Conservation (phyloP, 2,888 invertebrate genomes). For the Carcina quercana region DNA sequence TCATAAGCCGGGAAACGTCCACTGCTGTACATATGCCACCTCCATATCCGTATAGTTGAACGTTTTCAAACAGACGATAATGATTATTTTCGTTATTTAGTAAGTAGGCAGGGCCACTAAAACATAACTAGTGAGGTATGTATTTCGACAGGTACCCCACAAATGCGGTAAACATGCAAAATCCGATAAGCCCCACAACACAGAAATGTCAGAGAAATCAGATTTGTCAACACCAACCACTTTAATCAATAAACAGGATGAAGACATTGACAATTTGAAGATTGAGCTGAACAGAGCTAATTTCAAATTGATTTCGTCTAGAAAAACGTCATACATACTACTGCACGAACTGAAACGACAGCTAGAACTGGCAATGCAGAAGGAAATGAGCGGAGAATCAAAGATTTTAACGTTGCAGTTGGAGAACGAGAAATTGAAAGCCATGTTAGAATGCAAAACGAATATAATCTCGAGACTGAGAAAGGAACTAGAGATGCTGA, state of each 20-base stretch:
- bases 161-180: too few relatives aligned
- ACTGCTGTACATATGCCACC: too few relatives aligned
- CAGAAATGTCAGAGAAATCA: slow-evolving; percentile 23
- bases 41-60: too few relatives aligned
- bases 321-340: slow-evolving; percentile 32
- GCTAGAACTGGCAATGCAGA: slow-evolving; percentile 32
- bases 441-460: slow-evolving; percentile 40
- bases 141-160: too few relatives aligned
- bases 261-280: slow-evolving; percentile 33
- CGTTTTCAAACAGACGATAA: too few relatives aligned
- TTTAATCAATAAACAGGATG: slow-evolving; percentile 18
- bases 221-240: slow-evolving; percentile 5
- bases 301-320: slow-evolving; percentile 26
- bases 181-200: too few relatives aligned
- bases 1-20: too few relatives aligned
- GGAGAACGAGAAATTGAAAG: slow-evolving; percentile 52
- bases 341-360: slow-evolving; percentile 45
- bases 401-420: slow-evolving; percentile 37
- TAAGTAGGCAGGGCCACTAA: too few relatives aligned
- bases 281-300: slow-evolving; percentile 32
- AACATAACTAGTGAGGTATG: too few relatives aligned
- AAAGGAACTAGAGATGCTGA: slow-evolving; percentile 43
- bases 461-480: slow-evolving; percentile 38
- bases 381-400: slow-evolving; percentile 37
- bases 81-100: too few relatives aligned